Percentiles rank a stretch among this genome's conserved stretches.
Conservation (phyloP, 2,113 vertebrate species). For the Garra rufa region DNA sequence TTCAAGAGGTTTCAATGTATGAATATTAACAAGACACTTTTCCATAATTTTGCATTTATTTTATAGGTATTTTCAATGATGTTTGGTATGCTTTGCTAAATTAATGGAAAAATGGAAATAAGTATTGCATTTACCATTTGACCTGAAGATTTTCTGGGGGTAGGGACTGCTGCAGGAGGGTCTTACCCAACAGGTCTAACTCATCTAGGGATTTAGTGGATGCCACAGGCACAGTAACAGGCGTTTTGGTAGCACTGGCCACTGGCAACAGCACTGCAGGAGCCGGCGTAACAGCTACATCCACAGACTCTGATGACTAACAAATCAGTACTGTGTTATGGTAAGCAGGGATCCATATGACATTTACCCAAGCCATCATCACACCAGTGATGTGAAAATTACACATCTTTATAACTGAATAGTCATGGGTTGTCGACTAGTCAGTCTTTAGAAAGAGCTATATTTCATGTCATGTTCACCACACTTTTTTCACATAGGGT, state of each 20-base stretch:
- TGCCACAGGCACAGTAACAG: slow-evolving; percentile 52
- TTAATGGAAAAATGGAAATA: not conserved
- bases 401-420: too few relatives aligned
- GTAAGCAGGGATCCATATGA: not conserved
- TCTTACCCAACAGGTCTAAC: slow-evolving; percentile 91
- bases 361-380: not conserved
- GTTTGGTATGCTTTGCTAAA: not conserved
- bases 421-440: too few relatives aligned
- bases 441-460: too few relatives aligned
- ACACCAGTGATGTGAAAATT: too few relatives aligned
- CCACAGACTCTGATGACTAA: slow-evolving; percentile 80
- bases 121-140: slow-evolving; percentile 84
- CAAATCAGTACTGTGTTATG: not conserved
- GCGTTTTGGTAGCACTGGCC: slow-evolving; percentile 44
- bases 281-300: slow-evolving; percentile 42
- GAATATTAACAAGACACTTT: not conserved
- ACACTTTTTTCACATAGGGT: too few relatives aligned
- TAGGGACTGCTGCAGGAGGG: slow-evolving; percentile 90
- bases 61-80: not conserved
- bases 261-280: slow-evolving; percentile 69
- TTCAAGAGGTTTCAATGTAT: not conserved
- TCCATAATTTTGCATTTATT: not conserved
- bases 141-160: slow-evolving; percentile 91
- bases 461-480: too few relatives aligned
- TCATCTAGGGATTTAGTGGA: slow-evolving; percentile 85